Conservation (phyloP, 1,140 invertebrate genomes). For the Diorhabda sublineata region DNA sequence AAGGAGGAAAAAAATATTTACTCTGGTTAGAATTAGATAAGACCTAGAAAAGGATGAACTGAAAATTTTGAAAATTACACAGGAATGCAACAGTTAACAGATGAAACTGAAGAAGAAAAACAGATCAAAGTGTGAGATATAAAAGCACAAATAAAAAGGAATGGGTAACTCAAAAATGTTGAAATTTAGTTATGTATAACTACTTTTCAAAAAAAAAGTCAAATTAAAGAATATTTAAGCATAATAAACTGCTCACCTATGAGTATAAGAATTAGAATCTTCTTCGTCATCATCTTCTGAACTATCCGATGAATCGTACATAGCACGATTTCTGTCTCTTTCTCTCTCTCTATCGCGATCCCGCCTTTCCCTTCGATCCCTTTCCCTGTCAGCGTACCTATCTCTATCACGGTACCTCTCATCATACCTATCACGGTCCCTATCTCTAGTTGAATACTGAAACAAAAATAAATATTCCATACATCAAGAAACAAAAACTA, state of each 20-base stretch:
- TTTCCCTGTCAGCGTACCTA: slow-evolving; percentile 43
- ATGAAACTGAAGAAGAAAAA: too few species aligned
- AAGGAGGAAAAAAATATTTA: too few species aligned
- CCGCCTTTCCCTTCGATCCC: slow-evolving; percentile 43
- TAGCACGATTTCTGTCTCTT: slow-evolving; percentile 43
- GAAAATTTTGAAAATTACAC: too few species aligned
- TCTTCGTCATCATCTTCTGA: slow-evolving; percentile 54
- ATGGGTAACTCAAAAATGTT: too few species aligned
- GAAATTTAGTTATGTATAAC: too few species aligned
- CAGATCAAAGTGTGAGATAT: too few species aligned
- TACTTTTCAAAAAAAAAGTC: too few species aligned
- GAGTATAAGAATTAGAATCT: slow-evolving; percentile 43
- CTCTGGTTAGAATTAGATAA: too few species aligned
- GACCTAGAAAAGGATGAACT: too few species aligned
- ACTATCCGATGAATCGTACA: slow-evolving; percentile 52
- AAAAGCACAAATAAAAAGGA: too few species aligned
- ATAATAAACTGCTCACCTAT: not conserved
- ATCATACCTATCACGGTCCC: slow-evolving; percentile 49
- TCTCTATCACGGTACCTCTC: slow-evolving; percentile 44
- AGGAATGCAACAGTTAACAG: too few species aligned
- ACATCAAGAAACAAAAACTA: not conserved
- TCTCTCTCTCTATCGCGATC: slow-evolving; percentile 47
- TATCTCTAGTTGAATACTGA: slow-evolving; percentile 50
- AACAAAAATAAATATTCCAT: slow-evolving; percentile 21
- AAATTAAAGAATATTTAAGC: too few species aligned